Evolutionary conservation across 1,140 invertebrate species (phyloP), one percentile per base, ranked within the genome.

Genomic region (Aphidius gifuensis): DNA sequence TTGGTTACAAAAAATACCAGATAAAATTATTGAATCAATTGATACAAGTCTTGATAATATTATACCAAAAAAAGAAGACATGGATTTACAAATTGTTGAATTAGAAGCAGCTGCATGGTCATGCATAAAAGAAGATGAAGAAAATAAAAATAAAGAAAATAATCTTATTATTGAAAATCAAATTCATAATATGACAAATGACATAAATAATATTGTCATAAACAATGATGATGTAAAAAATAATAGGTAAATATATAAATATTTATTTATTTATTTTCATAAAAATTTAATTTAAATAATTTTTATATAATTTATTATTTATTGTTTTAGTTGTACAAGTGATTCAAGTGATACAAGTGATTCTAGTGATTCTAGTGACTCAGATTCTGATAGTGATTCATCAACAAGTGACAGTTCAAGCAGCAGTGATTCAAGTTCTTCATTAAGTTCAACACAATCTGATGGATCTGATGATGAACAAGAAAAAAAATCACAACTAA

Each of bases 1-100:
- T 57, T 96, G 92, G 86, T 79, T 96, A 45, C 93, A 95, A 80
- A 85, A 88, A 72, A 72, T 82, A 32, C 76, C 81, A 16, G 75
- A 76, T 46, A 71, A 79, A 2, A 60, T 69, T 39, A 71, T 84
- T 40, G 71, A 77, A 53, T 75, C 79, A 11, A 64, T 87, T 32
- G 68, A 74, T 44, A 64, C 74, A 44, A 71, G 73, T 32, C 69
- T 85, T 46, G 61, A 70, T 64, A 68, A 77, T 65, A 81, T 85
- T 66, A 71, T 70, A 6, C 68, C 83, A 6, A 67, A 53, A 4
- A 88, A 87, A 71, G 72, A 73, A 44, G 78, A 83, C 58, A 66
- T 85, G 44, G 75, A 71, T 39, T 73, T 87, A 4, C 80, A 85
- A 64, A 73, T 88, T 8, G 69, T 72, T 39, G 77, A 82, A 62